Base-by-base conservation (phyloP, 2,888 invertebrate genomes). In the Ophion costatus region DNA sequence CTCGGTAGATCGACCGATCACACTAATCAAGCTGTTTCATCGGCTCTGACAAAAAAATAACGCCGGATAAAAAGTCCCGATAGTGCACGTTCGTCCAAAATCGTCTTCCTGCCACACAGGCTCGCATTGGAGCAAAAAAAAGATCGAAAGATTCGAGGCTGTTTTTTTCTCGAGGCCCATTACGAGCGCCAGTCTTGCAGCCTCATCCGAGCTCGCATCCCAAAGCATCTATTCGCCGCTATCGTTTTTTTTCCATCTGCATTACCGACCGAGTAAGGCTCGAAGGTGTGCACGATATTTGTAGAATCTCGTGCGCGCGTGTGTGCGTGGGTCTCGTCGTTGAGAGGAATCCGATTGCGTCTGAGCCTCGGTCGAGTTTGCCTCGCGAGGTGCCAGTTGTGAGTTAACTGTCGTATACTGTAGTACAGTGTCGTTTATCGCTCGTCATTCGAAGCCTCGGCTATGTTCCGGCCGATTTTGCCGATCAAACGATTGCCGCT, bases 261-360 rank as follows among this genome's bases (percentile, higher is more conserved):
- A n/a, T 77, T 82, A 82, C 71, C 82, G 82, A 82, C 71, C 9
- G 78, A 82, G 42, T 38, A 20, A 45, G 9, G n/a, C 22, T 51
- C 33, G 11, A 42, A 22, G 20, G 59, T 61, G 22, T 61, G 20
- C 56, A n/a, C 20, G 17, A n/a, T 29, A n/a, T 38, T 69, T 17
- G 75, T 59, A 51, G 56, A 67, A 57, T 59, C n/a, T 70, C 33
- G 64, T 70, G 57, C 29, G 17, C 33, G 61, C 17, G 77, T 66
- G 66, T 75, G 56, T 7, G 51, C 9, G 42, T 24, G 9, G 56
- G 57, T 73, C 66, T 82, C 69, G 45, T 73, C 64, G 76, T 80
- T 64, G 75, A 69, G 73, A 70, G 76, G 76, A 85, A 83, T 85
- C 76, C 82, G 83, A 85, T 85, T 85, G 80, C 85, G 85, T 83